Evolutionary conservation across 2,888 invertebrate genomes (phyloP).

Genomic region (Lepetodrilus schrolli): DNA sequence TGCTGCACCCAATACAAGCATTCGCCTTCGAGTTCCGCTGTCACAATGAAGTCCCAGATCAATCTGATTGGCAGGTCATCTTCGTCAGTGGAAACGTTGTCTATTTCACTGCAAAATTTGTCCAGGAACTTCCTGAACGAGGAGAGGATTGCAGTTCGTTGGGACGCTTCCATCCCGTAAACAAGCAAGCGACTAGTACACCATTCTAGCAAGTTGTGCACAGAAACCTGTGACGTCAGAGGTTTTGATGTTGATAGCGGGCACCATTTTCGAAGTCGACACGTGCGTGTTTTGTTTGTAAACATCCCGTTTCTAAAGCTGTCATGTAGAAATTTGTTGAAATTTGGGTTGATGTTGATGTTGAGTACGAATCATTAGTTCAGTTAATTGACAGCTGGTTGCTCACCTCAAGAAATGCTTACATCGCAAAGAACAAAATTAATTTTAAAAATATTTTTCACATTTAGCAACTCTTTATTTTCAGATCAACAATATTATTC

Average conservation of each 20-base stretch:
- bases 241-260: conserved; percentile 11
- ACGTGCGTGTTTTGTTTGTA: background rate
- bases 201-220: conserved; percentile 49
- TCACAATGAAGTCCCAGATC: conserved; percentile 49
- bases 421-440: too few relatives aligned
- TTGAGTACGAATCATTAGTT: too few relatives aligned
- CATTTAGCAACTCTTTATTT: too few relatives aligned
- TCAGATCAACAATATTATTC: too few relatives aligned
- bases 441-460: too few relatives aligned
- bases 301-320: background rate
- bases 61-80: conserved; percentile 53
- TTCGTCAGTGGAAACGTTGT: conserved; percentile 50
- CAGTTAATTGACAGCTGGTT: too few relatives aligned
- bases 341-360: too few relatives aligned
- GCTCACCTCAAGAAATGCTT: too few relatives aligned
- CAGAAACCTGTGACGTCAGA: conserved; percentile 49
- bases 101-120: conserved; percentile 57
- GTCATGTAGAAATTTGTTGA: too few relatives aligned
- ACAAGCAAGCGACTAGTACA: conserved; percentile 34
- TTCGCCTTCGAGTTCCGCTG: conserved; percentile 67
- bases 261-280: conserved; percentile 24
- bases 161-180: conserved; percentile 60
- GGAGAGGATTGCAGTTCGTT: conserved; percentile 45
- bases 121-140: conserved; percentile 59
- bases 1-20: conserved; percentile 68